These are phyloP conservation scores for Plumapathes pennacea DNA, from an alignment of 92 coral and sea anemone genomes.

Conservation along the genomic window DNA sequence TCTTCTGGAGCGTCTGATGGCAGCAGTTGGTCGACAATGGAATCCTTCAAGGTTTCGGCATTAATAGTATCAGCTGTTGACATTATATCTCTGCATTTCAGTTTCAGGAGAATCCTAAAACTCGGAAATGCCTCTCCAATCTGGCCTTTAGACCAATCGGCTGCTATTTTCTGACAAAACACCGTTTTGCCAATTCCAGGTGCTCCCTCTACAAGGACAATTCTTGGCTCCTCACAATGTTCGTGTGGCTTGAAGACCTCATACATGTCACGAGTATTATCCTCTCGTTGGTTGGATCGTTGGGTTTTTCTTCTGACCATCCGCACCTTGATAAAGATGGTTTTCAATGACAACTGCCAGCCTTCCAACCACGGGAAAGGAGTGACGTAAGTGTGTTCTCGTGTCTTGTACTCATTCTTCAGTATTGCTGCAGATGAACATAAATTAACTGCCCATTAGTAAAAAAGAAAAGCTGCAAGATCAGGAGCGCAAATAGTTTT, in stretches of 20 bases:
- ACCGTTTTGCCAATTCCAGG: conserved; percentile 44
- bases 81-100: conserved; percentile 32
- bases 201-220: conserved; percentile 34
- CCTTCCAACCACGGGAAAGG: conserved; percentile 18
- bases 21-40: conserved; percentile 23
- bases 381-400: no score
- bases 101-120: conserved; percentile 1
- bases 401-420: no score
- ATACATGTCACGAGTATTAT: conserved; percentile 15
- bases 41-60: no score
- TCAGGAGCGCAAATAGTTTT: no score
- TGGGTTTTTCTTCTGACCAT: conserved; percentile 11
- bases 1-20: conserved; percentile 9
- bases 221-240: conserved; percentile 14
- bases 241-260: conserved; percentile 22
- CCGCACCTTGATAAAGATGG: conserved; percentile 21
- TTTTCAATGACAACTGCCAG: not conserved
- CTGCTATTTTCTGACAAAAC: conserved; percentile 19
- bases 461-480: no score
- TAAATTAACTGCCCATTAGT: no score
- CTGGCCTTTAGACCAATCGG: conserved; percentile 28
- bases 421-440: no score
- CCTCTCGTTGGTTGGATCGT: not conserved
- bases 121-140: conserved; percentile 3
- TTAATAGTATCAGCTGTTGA: conserved; percentile 5